Evolutionary conservation across 1,140 invertebrate species (phyloP), one percentile per base, ranked within the genome.

Genomic region (Episyrphus balteatus): DNA sequence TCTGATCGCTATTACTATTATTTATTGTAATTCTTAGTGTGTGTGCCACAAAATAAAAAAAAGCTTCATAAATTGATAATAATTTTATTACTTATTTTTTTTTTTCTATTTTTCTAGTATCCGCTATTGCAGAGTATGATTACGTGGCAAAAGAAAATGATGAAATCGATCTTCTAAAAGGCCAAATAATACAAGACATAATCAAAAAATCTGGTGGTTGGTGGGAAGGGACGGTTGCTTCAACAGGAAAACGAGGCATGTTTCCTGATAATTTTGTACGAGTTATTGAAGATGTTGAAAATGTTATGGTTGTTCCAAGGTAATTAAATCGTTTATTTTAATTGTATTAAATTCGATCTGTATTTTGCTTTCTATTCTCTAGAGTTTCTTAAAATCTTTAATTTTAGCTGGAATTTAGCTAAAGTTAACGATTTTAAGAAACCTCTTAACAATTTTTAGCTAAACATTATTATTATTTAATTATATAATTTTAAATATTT

Each of bases 261-360:
- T 99, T 99, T 73, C 95, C 95, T 11, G 91, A 94, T 68, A 96
- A 95, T 72, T 98, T 94, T 75, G 92, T 96, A 6, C 86, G 84
- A 63, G 74, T 89, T 51, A 50, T 79, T 32, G 66, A 68, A 7
- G 14, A 21, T 18, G 3, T n/a, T 36, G 34, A 36, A 5, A 58
- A 56, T 40, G 58, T 51, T 48, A 50, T 49, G 26, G 62, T 68
- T 19, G 58, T 61, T 46, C 51, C 67, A 51, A 68, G 65, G 65
- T 66, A 42, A 40, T 55, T 62, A 46, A 18, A 15, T 32, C 10
- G 26, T 5, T 3, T 44, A 15, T 48, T 15, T 11, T 5, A 10
- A 32, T 9, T 14, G 5, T 31, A 9, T 17, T 32, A 15, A 44
- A 9, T 30, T n/a, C 10, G 10, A 19, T 8, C 6, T 10, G n/a